phyloP scores from a whole-genome alignment of 2,888 invertebrate genomes.

The Nycteola revayana region DNA sequence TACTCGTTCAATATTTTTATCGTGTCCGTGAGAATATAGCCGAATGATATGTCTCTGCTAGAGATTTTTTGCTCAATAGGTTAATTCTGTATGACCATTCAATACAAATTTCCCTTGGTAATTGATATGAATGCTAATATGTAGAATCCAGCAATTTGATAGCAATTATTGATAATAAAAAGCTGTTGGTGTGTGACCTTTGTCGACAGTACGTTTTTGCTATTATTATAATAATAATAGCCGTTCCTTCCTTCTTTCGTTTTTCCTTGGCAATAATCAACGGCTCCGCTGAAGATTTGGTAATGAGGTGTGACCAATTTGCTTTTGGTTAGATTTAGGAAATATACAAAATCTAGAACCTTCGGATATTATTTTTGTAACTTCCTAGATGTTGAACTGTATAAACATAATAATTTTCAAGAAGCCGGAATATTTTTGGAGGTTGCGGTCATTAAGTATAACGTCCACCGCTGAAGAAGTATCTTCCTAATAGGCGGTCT shows the following conservation, averaged over 20 bases:
- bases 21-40: slow-evolving; percentile 70
- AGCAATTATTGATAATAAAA: slow-evolving; percentile 38
- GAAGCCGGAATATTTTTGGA: too few species aligned
- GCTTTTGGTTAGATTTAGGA: too few species aligned
- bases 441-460: too few species aligned
- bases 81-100: slow-evolving; percentile 53
- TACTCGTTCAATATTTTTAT: slow-evolving; percentile 63
- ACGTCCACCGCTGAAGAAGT: too few species aligned
- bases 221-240: slow-evolving; percentile 8
- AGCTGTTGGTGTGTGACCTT: slow-evolving; percentile 27
- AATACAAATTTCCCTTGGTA: slow-evolving; percentile 44
- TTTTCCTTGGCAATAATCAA: slow-evolving; percentile 10
- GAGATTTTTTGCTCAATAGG: slow-evolving; percentile 55
- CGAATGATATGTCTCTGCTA: slow-evolving; percentile 71
- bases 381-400: too few species aligned
- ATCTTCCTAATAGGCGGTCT: too few species aligned
- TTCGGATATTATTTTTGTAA: too few species aligned
- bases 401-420: too few species aligned
- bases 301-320: slow-evolving; percentile 4
- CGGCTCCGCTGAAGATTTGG: slow-evolving; percentile 4
- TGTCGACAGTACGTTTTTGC: slow-evolving; percentile 22
- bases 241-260: slow-evolving; percentile 16
- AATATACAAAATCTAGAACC: too few species aligned
- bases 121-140: slow-evolving; percentile 57
- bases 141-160: slow-evolving; percentile 35